Conservation (phyloP, 1,140 invertebrate species). For the Drosophila sproati region DNA sequence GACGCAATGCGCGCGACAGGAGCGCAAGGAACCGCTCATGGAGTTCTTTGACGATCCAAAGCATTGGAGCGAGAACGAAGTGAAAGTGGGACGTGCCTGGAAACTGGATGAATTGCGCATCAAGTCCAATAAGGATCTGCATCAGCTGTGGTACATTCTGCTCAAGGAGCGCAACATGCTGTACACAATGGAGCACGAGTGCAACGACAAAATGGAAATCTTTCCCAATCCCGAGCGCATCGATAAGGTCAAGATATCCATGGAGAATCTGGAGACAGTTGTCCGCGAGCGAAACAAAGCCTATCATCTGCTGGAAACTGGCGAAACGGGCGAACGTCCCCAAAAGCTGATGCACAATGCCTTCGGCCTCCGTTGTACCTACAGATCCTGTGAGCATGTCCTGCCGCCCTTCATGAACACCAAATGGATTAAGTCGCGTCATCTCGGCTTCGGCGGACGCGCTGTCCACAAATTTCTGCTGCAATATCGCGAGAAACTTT, state of each 20-base stretch:
- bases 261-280: constrained; percentile 97
- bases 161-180: constrained; percentile 99
- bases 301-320: constrained; percentile 95
- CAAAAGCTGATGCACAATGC: constrained; percentile 85
- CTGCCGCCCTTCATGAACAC: constrained; percentile 87
- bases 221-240: constrained; percentile 98
- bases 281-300: constrained; percentile 97
- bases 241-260: constrained; percentile 96
- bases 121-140: constrained; percentile 98
- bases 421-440: constrained; percentile 86
- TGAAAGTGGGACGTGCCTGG: constrained; percentile 96
- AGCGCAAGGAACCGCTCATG: constrained; percentile 87
- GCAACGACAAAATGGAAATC: constrained; percentile 88
- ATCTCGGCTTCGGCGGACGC: constrained; percentile 82
- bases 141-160: constrained; percentile 98
- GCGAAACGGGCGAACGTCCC: constrained; percentile 91
- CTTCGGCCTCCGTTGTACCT: constrained; percentile 87
- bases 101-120: constrained; percentile 95
- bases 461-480: constrained; percentile 88
- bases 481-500: constrained; percentile 88
- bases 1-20: constrained; percentile 53
- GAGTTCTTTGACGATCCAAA: constrained; percentile 97
- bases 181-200: constrained; percentile 96
- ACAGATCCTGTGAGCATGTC: constrained; percentile 85
- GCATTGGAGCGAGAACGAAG: constrained; percentile 92